Conservation (phyloP, 1,140 invertebrate species). For the Drosophila ohnishii region DNA sequence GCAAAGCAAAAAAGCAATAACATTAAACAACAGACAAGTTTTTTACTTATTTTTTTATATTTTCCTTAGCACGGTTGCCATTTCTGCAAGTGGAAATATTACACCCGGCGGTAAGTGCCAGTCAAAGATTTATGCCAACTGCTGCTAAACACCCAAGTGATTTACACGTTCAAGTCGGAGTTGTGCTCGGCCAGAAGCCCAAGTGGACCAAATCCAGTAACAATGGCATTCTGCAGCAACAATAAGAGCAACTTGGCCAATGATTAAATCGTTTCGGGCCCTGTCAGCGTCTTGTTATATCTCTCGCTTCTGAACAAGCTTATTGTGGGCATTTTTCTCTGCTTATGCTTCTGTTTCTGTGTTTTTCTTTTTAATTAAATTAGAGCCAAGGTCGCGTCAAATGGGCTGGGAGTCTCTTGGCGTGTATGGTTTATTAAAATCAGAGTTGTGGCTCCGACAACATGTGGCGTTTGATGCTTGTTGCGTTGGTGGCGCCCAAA, state of each 20-base stretch:
- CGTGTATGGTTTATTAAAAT: conserved; percentile 39
- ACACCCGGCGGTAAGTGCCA: conserved; percentile 26
- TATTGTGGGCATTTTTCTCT: conserved; percentile 19
- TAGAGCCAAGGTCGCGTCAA: conserved; percentile 63
- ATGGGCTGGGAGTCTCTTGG: conserved; percentile 54
- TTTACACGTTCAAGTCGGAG: conserved; percentile 37
- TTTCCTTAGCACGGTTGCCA: not conserved
- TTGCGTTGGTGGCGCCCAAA: conserved; percentile 45
- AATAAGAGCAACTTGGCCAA: conserved; percentile 34
- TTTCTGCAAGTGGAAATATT: conserved; percentile 18
- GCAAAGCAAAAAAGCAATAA: not conserved
- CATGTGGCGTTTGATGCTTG: conserved; percentile 21
- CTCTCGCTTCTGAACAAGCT: conserved; percentile 36
- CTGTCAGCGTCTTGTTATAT: conserved; percentile 47
- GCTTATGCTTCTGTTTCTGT: conserved; percentile 27
- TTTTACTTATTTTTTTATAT: conserved; percentile 1
- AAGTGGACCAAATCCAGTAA: conserved; percentile 30
- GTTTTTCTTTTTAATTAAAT: conserved; percentile 72
- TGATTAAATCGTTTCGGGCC: conserved; percentile 62
- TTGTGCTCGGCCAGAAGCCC: conserved; percentile 15
- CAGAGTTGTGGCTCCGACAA: not conserved
- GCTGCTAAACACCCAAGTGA: conserved; percentile 38
- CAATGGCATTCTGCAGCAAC: conserved; percentile 32
- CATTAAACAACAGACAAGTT: not conserved
- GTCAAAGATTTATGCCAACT: conserved; percentile 39